Conservation (phyloP, 2,113 vertebrate genomes). For the Orthonyx spaldingii region DNA sequence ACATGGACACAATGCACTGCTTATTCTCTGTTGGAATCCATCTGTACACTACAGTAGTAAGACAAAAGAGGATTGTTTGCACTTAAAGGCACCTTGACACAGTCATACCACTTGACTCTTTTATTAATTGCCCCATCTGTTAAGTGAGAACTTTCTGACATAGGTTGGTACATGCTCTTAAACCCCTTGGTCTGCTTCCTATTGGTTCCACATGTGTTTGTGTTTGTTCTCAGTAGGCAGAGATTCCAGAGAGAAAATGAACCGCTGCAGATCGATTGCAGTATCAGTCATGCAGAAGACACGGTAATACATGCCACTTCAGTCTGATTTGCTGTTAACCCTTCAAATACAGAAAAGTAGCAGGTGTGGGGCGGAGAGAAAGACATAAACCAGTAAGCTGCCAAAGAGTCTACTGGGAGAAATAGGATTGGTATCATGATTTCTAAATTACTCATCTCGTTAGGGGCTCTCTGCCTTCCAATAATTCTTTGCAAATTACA, state of each 20-base stretch:
- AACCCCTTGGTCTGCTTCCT: conserved; percentile 77
- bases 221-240: conserved; percentile 79
- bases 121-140: conserved; percentile 81
- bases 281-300: conserved; percentile 80
- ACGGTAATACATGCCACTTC: conserved; percentile 64
- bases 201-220: conserved; percentile 86
- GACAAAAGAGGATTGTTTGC: conserved; percentile 80
- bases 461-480: conserved; percentile 38
- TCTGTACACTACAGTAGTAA: conserved; percentile 67
- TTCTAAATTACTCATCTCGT: background rate
- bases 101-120: conserved; percentile 70
- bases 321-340: conserved; percentile 66
- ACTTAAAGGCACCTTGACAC: conserved; percentile 74
- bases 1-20: conserved; percentile 61
- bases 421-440: background rate
- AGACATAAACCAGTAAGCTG: background rate
- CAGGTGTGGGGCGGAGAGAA: accelerated
- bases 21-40: conserved; percentile 70
- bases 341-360: background rate
- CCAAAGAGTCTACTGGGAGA: background rate
- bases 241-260: conserved; percentile 82
- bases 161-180: conserved; percentile 71
- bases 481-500: background rate
- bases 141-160: conserved; percentile 76
- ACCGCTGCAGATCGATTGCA: conserved; percentile 78